phyloP scores from a whole-genome alignment of 2,888 invertebrate genomes.

The Dinocampus coccinellae region DNA sequence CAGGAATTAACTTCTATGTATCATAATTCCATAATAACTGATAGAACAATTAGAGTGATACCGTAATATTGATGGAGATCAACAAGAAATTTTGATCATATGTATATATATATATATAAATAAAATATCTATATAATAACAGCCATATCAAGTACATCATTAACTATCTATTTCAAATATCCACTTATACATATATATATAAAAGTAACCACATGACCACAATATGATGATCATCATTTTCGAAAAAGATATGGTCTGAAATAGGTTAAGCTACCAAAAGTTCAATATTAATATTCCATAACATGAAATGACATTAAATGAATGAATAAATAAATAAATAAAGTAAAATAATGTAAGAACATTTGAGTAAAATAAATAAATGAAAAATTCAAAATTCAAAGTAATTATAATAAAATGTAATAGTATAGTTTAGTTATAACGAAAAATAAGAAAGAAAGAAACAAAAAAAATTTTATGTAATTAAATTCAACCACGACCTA shows the following conservation, averaged over 20 bases:
- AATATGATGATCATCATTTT: constrained; percentile 8
- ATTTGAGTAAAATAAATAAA: background rate
- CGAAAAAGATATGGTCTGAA: too few relatives aligned
- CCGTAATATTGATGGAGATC: constrained; percentile 59
- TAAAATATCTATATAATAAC: constrained; percentile 52
- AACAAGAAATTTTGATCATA: constrained; percentile 35
- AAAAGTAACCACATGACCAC: constrained; percentile 30
- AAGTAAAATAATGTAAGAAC: background rate
- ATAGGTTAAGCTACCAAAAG: too few relatives aligned
- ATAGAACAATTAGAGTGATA: constrained; percentile 59
- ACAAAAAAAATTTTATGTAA: constrained; percentile 23
- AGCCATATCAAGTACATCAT: constrained; percentile 55
- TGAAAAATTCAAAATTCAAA: background rate
- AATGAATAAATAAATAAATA: background rate
- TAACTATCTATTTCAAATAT: constrained; percentile 30
- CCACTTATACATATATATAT: constrained; percentile 5
- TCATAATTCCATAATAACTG: constrained; percentile 53
- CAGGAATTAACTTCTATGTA: constrained; percentile 3
- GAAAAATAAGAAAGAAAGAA: constrained; percentile 43
- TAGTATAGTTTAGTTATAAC: background rate
- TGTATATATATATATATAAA: background rate
- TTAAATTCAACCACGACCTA: constrained; percentile 59
- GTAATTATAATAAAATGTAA: background rate
- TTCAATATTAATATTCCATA: too few relatives aligned
- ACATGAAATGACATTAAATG: too few relatives aligned